Base-by-base conservation (phyloP, 2,113 vertebrate genomes). In the Meles meles region DNA sequence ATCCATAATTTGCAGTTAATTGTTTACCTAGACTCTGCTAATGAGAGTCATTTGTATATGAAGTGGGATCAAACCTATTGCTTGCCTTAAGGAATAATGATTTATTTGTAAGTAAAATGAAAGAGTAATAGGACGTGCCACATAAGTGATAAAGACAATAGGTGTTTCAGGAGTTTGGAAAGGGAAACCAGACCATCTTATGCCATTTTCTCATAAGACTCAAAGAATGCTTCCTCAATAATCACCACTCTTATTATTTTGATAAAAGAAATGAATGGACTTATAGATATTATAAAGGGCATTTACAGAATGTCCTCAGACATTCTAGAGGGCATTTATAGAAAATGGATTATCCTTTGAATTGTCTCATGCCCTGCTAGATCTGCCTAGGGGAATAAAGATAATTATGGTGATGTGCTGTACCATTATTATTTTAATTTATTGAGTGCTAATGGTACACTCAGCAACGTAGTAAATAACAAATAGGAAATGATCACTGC, bases 361-460 rank as follows among this genome's bases (percentile, higher is more conserved):
- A 89, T 67, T 96, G 90, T 94, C 65, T 97, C 84, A 49, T 92
- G 87, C 90, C n/a, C 42, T 96, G 55, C 27, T 96, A 80, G 17
- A 96, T 94, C 69, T 93, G 86, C 95, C 90, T 96, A 92, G 87
- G 93, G 92, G 57, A 97, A 95, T 98, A 97, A 96, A 92, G 90
- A 94, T 88, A 97, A 94, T 96, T 97, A 97, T 65, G 44, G 90
- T 85, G 52, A 90, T 96, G 89, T 96, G 69, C 6, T 93, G 31
- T 87, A 61, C 85, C 96, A 93, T 96, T 97, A 97, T 95, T 97
- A 93, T 47, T 94, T 95, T 96, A 97, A 97, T 97, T 96, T 97
- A 96, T 94, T 96, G 74, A 92, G 49, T 85, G 77, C 49, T 97
- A 92, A 97, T 96, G 72, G 49, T 92, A 52, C 59, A 90, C 44